These are phyloP conservation scores for Drosophila fulvimacula DNA, from an alignment of 2,888 invertebrate species.

Conservation along the genomic window DNA sequence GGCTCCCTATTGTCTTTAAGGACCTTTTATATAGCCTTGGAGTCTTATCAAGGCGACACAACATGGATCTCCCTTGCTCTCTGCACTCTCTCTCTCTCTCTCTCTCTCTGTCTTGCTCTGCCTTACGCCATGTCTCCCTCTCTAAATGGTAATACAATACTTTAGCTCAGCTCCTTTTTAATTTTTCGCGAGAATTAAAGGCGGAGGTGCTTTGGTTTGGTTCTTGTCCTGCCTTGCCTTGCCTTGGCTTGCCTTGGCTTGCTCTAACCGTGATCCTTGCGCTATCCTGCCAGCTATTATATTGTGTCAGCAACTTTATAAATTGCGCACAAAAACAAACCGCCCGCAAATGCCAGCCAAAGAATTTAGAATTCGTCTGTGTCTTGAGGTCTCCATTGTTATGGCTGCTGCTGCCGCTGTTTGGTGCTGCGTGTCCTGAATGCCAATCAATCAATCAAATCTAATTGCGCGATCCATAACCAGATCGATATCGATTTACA, in stretches of 20 bases:
- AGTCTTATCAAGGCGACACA: slow-evolving; percentile 69
- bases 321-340: slow-evolving; percentile 83
- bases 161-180: slow-evolving; percentile 70
- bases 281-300: slow-evolving; percentile 57
- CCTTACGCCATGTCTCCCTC: not conserved
- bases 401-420: slow-evolving; percentile 31
- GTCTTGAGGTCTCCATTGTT: slow-evolving; percentile 14
- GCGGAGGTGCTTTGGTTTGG: slow-evolving; percentile 67
- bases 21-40: slow-evolving; percentile 61
- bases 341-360: slow-evolving; percentile 72
- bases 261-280: slow-evolving; percentile 40
- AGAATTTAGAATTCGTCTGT: slow-evolving; percentile 1
- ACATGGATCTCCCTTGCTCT: slow-evolving; percentile 40
- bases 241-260: slow-evolving; percentile 13
- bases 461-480: slow-evolving; percentile 61
- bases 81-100: not conserved
- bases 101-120: not conserved
- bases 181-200: slow-evolving; percentile 79
- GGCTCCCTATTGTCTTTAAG: slow-evolving; percentile 62
- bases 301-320: slow-evolving; percentile 83
- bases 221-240: slow-evolving; percentile 1
- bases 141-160: slow-evolving; percentile 60
- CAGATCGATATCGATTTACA: slow-evolving; percentile 78
- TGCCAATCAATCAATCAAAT: slow-evolving; percentile 75
- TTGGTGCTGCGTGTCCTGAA: slow-evolving; percentile 65